phyloP scores from a whole-genome alignment of 2,888 invertebrate species.

The Tachina grossa region DNA sequence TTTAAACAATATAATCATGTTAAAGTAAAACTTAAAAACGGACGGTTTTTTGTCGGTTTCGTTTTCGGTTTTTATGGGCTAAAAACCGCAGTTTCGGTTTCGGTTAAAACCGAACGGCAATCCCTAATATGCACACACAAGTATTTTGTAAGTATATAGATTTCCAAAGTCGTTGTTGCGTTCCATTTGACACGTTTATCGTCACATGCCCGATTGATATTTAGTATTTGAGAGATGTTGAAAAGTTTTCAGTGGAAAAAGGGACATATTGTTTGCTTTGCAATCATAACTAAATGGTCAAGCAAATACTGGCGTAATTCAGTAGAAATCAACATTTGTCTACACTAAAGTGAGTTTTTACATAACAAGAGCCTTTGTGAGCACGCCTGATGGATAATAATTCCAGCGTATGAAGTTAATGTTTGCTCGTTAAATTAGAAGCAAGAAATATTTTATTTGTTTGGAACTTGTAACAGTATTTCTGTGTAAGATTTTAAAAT shows the following conservation, averaged over 20 bases:
- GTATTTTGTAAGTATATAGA: not conserved
- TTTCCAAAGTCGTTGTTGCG: slow-evolving; percentile 62
- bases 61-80: too few relatives aligned
- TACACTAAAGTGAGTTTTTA: not conserved
- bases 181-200: slow-evolving; percentile 67
- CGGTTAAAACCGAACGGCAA: too few relatives aligned
- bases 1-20: too few relatives aligned
- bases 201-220: slow-evolving; percentile 66
- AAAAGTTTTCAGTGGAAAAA: slow-evolving; percentile 50
- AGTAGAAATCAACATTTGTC: slow-evolving; percentile 52
- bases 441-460: slow-evolving; percentile 15
- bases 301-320: slow-evolving; percentile 61
- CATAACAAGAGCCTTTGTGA: slow-evolving; percentile 1
- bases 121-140: too few relatives aligned
- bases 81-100: too few relatives aligned
- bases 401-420: not conserved
- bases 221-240: slow-evolving; percentile 47
- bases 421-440: slow-evolving; percentile 11
- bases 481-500: too few relatives aligned
- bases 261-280: slow-evolving; percentile 40
- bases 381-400: not conserved
- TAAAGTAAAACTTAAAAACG: too few relatives aligned
- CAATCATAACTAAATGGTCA: slow-evolving; percentile 38
- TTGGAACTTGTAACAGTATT: too few relatives aligned
- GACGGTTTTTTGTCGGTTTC: too few relatives aligned